Evolutionary conservation across 2,113 vertebrate genomes (phyloP), one percentile per base, ranked within the genome.

Genomic region (Trichechus manatus): DNA sequence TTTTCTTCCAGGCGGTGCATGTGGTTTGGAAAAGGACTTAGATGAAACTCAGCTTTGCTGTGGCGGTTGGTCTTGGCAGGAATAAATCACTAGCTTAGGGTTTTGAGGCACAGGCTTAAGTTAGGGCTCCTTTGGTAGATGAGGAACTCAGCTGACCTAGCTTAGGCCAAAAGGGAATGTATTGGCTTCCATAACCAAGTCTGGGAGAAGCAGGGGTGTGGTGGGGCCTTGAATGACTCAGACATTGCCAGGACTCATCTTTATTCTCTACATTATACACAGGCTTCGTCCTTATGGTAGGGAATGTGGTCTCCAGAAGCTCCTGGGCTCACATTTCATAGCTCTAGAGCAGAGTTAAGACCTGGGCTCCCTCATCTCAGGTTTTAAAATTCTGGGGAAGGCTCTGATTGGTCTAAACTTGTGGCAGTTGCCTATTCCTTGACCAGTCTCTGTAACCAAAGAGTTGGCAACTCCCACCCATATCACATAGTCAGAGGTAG

Each of bases 21-120:
- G 61, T 70, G 50, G 20, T 59, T 82, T 93, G 33, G 81, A 70
- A 93, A 89, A 87, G 47, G 83, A 94, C 29, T 31, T 77, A 68
- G 53, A 42, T 80, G 64, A 95, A 87, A 50, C 42, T 36, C 44
- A 63, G 9, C n/a, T 89, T 91, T 89, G 27, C 90, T 85, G 1
- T 78, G 64, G 64, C 31, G 59, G 42, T 72, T 85, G 82, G 59
- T 93, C 50, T 77, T 91, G 44, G 53, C 80, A 92, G 33, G 44
- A 78, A 44, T 83, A 94, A 96, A 27, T 85, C 72, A 94, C 93
- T 74, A 87, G 50, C 61, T 96, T 94, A 93, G 81, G 75, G 72
- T 92, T 88, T 95, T 22, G 90, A 96, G 84, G 80, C 91, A 87
- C 25, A 95, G 85, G 25, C 47, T 63, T 83, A 82, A 95, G 39